Conservation (phyloP, 1,140 invertebrate genomes). For the Brachionus asplanchnoidis region DNA sequence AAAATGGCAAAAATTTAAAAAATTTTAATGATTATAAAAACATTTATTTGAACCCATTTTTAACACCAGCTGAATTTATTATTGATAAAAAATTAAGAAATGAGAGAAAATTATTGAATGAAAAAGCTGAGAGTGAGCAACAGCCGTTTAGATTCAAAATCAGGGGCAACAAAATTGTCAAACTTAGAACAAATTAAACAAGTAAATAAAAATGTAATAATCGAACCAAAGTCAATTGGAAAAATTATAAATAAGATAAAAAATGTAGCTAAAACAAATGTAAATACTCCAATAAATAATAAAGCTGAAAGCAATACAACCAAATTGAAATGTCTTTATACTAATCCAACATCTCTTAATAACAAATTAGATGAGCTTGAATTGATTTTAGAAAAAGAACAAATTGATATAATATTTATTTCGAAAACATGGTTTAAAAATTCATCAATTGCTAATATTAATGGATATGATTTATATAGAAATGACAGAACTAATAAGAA, state of each 20-base stretch:
- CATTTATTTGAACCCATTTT: background rate
- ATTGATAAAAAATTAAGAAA: background rate
- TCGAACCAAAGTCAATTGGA: background rate
- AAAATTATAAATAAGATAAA: background rate
- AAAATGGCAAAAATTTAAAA: background rate
- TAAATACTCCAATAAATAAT: background rate
- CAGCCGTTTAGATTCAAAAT: background rate
- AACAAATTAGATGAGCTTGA: too few relatives aligned
- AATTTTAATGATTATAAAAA: background rate
- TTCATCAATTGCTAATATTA: too few relatives aligned
- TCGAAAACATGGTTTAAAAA: too few relatives aligned
- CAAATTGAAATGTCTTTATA: background rate
- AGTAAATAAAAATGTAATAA: background rate
- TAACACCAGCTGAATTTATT: background rate
- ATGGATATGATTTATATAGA: too few relatives aligned
- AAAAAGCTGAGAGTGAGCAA: background rate
- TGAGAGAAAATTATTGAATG: background rate
- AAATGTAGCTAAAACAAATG: background rate
- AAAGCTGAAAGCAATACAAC: background rate
- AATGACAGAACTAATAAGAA: too few relatives aligned
- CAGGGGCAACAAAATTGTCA: background rate
- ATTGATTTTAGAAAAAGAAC: too few relatives aligned
- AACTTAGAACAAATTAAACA: background rate
- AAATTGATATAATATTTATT: too few relatives aligned
- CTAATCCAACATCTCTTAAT: background rate